phyloP scores from a whole-genome alignment of 23 tunicate species.

The Trididemnum miniatum region DNA sequence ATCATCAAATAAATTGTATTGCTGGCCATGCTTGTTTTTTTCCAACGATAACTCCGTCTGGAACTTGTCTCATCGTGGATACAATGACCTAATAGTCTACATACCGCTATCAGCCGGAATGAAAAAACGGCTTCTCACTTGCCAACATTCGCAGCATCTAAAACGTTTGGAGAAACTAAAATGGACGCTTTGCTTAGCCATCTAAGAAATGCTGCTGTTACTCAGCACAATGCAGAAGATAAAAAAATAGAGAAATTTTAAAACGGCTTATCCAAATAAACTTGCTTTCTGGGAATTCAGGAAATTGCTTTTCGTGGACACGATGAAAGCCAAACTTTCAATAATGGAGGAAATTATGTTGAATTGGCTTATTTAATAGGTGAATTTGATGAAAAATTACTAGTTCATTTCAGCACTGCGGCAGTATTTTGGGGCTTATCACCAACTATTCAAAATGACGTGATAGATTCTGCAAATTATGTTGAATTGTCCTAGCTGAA shows the following conservation, averaged over 20 bases:
- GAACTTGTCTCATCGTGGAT: conserved; percentile 18
- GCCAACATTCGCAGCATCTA: not conserved
- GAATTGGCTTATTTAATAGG: conserved; percentile 8
- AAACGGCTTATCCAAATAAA: conserved; percentile 23
- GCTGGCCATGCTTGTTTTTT: conserved; percentile 23
- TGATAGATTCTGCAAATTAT: not conserved
- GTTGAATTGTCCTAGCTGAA: conserved; percentile 13
- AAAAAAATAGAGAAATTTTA: conserved; percentile 12
- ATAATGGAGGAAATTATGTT: conserved; percentile 19
- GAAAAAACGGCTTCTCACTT: conserved; percentile 12
- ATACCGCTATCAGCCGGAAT: conserved; percentile 9
- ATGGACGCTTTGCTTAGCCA: not conserved
- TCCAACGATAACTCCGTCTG: not conserved
- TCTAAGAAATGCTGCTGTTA: conserved; percentile 12
- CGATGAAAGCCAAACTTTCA: conserved; percentile 13
- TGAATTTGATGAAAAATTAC: conserved; percentile 17
- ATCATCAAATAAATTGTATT: conserved; percentile 11
- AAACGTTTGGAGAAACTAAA: conserved; percentile 14
- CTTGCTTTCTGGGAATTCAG: conserved; percentile 28
- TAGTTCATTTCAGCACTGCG: not conserved
- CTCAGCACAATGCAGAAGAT: conserved; percentile 15
- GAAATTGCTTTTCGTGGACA: conserved; percentile 22
- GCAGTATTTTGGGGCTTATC: not conserved
- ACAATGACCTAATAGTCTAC: conserved; percentile 12
- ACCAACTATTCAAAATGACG: conserved; percentile 18